These are phyloP conservation scores for Grallaria varia DNA, from an alignment of 2,113 vertebrate genomes.

Conservation along the genomic window DNA sequence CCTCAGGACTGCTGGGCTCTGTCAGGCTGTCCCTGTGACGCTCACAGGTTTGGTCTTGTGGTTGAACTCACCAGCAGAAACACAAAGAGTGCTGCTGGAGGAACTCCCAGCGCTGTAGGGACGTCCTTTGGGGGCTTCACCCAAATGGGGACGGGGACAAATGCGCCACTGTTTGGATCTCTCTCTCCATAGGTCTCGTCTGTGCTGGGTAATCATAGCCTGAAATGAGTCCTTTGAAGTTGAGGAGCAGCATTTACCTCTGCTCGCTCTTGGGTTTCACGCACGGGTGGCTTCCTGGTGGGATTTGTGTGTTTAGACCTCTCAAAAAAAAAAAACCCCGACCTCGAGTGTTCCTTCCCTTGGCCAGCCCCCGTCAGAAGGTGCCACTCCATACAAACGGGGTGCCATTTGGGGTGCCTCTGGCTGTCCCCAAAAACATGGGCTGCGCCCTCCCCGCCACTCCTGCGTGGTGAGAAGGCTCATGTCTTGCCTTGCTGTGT, in stretches of 20 bases:
- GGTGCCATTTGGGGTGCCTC: accelerated
- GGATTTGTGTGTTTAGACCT: not conserved
- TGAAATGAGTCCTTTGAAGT: not conserved
- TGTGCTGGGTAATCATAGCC: not conserved
- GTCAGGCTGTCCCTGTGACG: accelerated
- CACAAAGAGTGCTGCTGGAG: not conserved
- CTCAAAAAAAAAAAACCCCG: no score
- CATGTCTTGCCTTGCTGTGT: not conserved
- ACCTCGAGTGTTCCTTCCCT: not conserved
- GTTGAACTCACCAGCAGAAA: not conserved
- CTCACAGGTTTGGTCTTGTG: not conserved
- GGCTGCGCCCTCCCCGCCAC: not conserved
- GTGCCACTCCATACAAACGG: not conserved
- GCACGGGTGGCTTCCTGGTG: not conserved
- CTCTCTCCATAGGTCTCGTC: not conserved
- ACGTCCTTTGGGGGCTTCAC: not conserved
- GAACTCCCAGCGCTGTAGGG: accelerated
- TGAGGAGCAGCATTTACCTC: not conserved
- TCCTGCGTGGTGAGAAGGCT: accelerated
- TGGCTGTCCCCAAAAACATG: not conserved
- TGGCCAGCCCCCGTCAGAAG: not conserved
- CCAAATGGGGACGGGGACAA: accelerated
- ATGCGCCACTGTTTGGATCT: not conserved
- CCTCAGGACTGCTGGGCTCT: not conserved
- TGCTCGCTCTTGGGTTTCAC: not conserved